Evolutionary conservation across 1,140 invertebrate genomes (phyloP).

Genomic region (Drosophila sp.): DNA sequence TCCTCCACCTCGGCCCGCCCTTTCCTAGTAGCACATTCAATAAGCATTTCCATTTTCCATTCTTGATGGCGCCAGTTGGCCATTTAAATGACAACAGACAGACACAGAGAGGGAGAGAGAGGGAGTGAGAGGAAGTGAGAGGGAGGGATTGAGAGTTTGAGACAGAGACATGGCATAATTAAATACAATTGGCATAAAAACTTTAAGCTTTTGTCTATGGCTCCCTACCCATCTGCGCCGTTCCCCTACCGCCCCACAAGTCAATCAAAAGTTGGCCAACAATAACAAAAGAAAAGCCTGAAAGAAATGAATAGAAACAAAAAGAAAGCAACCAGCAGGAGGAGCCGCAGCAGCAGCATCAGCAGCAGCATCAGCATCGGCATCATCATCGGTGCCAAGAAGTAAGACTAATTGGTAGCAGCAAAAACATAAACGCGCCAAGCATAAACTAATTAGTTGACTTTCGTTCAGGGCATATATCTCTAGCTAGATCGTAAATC

Average conservation of each 20-base stretch:
- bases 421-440: conserved; percentile 33
- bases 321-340: neutral
- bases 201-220: conserved; percentile 66
- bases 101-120: neutral
- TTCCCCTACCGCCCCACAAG: conserved; percentile 25
- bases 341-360: conserved; percentile 8
- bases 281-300: conserved; percentile 13
- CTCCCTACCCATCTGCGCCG: neutral
- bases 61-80: conserved; percentile 8
- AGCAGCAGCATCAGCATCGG: neutral
- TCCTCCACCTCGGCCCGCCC: neutral
- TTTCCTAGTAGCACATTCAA: neutral
- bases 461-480: conserved; percentile 58
- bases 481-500: conserved; percentile 69
- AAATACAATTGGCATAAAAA: conserved; percentile 72
- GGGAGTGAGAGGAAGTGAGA: neutral
- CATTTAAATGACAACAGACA: conserved; percentile 25
- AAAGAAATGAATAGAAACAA: conserved; percentile 14
- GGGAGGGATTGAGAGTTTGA: conserved; percentile 16
- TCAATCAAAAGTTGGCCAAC: conserved; percentile 67
- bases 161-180: conserved; percentile 63
- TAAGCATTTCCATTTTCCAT: conserved; percentile 13
- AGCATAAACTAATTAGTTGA: conserved; percentile 71
- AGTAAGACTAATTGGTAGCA: conserved; percentile 68
- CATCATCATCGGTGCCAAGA: conserved; percentile 31